Evolutionary conservation across 1,140 invertebrate genomes (phyloP), one percentile per base, ranked within the genome.

Genomic region (Drosophila bifasciata): DNA sequence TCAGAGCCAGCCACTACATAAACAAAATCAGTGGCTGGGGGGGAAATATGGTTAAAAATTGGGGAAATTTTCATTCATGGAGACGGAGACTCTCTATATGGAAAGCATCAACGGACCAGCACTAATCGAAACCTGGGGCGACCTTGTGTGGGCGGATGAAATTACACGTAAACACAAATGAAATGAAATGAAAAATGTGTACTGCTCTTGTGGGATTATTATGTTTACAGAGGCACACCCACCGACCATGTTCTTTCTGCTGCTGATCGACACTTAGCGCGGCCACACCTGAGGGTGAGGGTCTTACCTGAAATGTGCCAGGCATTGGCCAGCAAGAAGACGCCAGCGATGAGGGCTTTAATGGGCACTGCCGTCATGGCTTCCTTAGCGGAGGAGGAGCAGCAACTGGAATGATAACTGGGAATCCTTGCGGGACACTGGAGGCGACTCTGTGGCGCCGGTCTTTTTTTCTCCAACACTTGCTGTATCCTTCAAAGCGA

Each of bases 301-400:
- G 0, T 32, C 83, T 79, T 62, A 90, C 88, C 88, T 76, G 64
- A 51, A 32, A 84, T 88, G 36, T 80, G 81, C 60, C 73, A 90
- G 59, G 70, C 79, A 50, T 70, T 72, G 43, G 76, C 79, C 63
- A 90, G 52, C 17, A 90, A 45, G 39, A 81, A 84, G 8, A 88
- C 59, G 9, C 76, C 68, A 40, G 73, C 74, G 45, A 90, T 62
- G 43, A 90, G 60, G 44, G 68, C 32, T 76, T 81, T 90, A 46
- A 88, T 66, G 23, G 73, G 59, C 50, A 79, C 45, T 40, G 67
- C 81, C 75, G 88, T 73, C 61, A 28, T 49, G 7, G 19, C 17
- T 49, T 21, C 39, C 15, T 59, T 43, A 41, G n/a, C n/a, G n/a
- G 1, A 9, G 19, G 3, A 9, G 49, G 19, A 56, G 23, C 23